Evolutionary conservation across 2,888 invertebrate species (phyloP).

Genomic region (Rutpela maculata): DNA sequence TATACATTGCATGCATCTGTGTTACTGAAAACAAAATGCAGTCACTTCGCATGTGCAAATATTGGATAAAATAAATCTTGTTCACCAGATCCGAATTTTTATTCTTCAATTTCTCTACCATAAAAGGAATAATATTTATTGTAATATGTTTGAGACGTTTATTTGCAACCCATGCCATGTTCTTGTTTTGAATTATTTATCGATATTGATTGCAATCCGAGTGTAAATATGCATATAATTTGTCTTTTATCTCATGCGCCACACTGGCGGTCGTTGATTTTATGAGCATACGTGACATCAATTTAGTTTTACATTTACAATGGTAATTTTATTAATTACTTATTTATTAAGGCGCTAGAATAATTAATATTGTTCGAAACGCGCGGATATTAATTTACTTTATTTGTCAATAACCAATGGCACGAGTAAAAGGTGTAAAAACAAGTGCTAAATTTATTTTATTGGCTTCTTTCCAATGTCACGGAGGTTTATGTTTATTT

Average conservation of each 20-base stretch:
- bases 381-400: background rate
- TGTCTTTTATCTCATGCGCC: constrained; percentile 46
- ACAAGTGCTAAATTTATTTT: constrained; percentile 20
- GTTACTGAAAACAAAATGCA: no score
- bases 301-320: constrained; percentile 1
- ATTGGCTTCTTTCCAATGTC: constrained; percentile 13
- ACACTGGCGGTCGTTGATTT: background rate
- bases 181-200: constrained; percentile 49
- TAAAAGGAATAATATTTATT: background rate
- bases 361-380: background rate
- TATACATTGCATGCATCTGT: no score
- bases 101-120: background rate
- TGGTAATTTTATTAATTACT: background rate
- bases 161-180: constrained; percentile 20
- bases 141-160: background rate
- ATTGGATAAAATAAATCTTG: background rate
- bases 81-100: background rate
- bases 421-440: constrained; percentile 9
- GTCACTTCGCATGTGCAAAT: no score
- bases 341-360: background rate
- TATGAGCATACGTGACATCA: background rate
- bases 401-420: background rate
- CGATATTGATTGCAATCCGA: constrained; percentile 38
- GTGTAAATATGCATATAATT: constrained; percentile 47
- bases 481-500: constrained; percentile 14